Evolutionary conservation across 2,113 vertebrate species (phyloP).

Genomic region (Gambusia affinis): DNA sequence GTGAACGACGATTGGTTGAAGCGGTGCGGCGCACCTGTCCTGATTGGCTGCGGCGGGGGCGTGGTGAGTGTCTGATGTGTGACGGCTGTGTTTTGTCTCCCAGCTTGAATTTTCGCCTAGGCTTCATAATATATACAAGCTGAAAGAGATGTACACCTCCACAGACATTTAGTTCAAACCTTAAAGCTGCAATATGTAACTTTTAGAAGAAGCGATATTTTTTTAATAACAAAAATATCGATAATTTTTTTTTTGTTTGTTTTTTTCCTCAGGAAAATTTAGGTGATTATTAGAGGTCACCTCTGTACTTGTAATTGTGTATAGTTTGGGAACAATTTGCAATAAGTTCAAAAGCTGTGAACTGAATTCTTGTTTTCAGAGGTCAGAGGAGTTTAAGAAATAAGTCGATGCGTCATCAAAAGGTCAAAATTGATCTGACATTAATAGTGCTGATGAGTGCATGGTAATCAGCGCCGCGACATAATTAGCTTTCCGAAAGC

Average conservation of each 20-base stretch:
- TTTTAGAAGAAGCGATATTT: too few species aligned
- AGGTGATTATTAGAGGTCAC: too few species aligned
- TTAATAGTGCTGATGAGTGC: background rate
- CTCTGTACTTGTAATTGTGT: background rate
- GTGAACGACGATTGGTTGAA: too few species aligned
- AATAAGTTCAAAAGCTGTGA: background rate
- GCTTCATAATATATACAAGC: background rate
- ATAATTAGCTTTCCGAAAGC: background rate
- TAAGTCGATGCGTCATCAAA: background rate
- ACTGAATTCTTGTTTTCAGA: too few species aligned
- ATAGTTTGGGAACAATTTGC: background rate
- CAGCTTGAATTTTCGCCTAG: too few species aligned
- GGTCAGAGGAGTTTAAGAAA: background rate
- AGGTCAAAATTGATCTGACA: background rate
- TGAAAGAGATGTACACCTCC: background rate
- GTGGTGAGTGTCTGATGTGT: too few species aligned
- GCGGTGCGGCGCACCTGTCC: too few species aligned
- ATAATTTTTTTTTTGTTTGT: too few species aligned
- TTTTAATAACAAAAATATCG: too few species aligned
- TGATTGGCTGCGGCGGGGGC: too few species aligned
- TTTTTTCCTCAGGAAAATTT: too few species aligned
- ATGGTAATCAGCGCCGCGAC: background rate
- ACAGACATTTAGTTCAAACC: background rate
- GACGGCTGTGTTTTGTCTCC: too few species aligned
- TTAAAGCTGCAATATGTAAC: background rate